phyloP scores from a whole-genome alignment of 2,797 vertebrate species.

The Anisognathus igniventris region DNA sequence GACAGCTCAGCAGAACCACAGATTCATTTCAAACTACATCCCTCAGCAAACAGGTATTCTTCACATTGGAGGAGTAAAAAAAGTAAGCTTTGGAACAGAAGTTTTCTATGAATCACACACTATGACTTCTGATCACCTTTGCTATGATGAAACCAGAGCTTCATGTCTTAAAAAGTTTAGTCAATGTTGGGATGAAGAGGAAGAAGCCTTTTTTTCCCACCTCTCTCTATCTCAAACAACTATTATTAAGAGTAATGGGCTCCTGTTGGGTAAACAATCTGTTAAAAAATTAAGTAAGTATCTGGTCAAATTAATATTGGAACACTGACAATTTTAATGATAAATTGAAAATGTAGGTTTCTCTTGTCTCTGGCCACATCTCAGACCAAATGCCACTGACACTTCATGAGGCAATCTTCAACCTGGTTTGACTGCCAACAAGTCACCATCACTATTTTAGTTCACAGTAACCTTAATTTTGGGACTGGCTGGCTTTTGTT shows the following conservation, averaged over 20 bases:
- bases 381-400: neutral
- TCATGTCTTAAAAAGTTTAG: neutral
- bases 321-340: neutral
- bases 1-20: neutral
- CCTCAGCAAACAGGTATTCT: neutral
- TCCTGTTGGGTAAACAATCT: neutral
- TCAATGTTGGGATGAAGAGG: neutral
- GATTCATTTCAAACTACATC: fast-evolving
- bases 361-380: neutral
- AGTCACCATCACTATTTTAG: neutral
- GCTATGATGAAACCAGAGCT: neutral
- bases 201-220: neutral
- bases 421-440: neutral
- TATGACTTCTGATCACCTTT: neutral
- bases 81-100: neutral
- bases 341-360: neutral
- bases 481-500: neutral
- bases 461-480: neutral
- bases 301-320: neutral
- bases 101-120: neutral
- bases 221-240: neutral
- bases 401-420: neutral
- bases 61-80: neutral
- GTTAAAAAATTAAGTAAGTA: neutral
- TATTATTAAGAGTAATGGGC: neutral